Evolutionary conservation across 2,797 vertebrate genomes (phyloP), one percentile per base, ranked within the genome.

Genomic region (Eleutherodactylus coqui): DNA sequence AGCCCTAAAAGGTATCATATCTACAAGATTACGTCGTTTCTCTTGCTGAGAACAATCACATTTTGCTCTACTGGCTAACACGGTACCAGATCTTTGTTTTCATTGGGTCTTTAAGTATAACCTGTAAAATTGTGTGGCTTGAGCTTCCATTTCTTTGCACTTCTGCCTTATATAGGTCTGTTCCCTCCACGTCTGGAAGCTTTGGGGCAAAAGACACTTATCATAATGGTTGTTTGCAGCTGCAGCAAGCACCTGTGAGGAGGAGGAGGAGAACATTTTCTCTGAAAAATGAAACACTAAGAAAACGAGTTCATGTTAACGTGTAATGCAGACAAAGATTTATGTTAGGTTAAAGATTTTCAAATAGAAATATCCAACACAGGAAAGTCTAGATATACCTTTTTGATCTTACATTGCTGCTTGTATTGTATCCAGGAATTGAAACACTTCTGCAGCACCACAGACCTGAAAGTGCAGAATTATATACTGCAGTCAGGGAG

Each of bases 381-480:
- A 5, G 11, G 1, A 27, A 21, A n/a, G 11, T n/a, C 27, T 32
- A 21, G 1, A 17, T 58, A 14, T 88, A 93, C 96, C 95, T 94
- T 91, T 85, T 90, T 90, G 64, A 64, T 51, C 84, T 43, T 92
- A 47, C 86, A 91, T 84, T 92, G 89, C 77, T 79, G 89, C 60
- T 91, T 86, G 72, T 80, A 89, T 19, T 86, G 88, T 49, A 88
- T 91, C 97, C 96, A 97, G 45, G 38, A 55, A 19, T 55, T 73
- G 89, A 96, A 87, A 85, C 64, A 92, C 69, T 64, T 91, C 24
- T 75, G 90, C 36, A 95, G 83, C 82, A 96, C 55, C 9, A 82
- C 90, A 7, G 58, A 58, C 43, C 96, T 96, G 88, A 75, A 89
- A 90, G 41, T 80, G 87, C 0, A 8, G 0, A 55, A 64, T 0